These are phyloP conservation scores for Andrena marginata DNA, from an alignment of 2,888 invertebrate genomes.

Conservation along the genomic window DNA sequence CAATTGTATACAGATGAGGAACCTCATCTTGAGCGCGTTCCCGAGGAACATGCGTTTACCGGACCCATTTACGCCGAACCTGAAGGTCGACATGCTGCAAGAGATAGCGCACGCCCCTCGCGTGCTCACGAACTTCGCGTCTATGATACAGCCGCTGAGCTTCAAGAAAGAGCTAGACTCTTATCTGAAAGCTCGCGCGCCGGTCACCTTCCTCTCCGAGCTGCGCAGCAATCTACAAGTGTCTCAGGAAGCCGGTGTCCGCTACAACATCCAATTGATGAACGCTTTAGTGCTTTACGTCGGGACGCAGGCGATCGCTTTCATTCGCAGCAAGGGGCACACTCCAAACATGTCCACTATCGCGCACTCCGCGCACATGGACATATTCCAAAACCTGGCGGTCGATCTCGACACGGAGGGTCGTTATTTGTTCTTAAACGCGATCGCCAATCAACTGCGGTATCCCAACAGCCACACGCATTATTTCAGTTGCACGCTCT, in stretches of 20 bases:
- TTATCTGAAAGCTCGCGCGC: slow-evolving; percentile 96
- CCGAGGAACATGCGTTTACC: slow-evolving; percentile 99
- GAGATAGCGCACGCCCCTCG: slow-evolving; percentile 96
- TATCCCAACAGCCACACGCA: slow-evolving; percentile 99
- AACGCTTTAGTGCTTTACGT: slow-evolving; percentile 99
- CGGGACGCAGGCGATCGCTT: slow-evolving; percentile 97
- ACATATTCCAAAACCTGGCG: slow-evolving; percentile 99
- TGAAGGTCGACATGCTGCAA: slow-evolving; percentile 96
- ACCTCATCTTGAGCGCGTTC: slow-evolving; percentile 98
- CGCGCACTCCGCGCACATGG: slow-evolving; percentile 99
- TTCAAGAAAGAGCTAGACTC: slow-evolving; percentile 99
- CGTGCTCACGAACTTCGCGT: slow-evolving; percentile 94
- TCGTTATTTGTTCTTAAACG: slow-evolving; percentile 98
- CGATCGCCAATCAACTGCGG: slow-evolving; percentile 98
- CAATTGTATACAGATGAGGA: slow-evolving; percentile 99
- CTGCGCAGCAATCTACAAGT: slow-evolving; percentile 94
- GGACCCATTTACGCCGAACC: slow-evolving; percentile 99
- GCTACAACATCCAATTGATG: slow-evolving; percentile 98
- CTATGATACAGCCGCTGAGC: slow-evolving; percentile 93
- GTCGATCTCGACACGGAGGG: slow-evolving; percentile 99
- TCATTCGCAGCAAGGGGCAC: slow-evolving; percentile 95
- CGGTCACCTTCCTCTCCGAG: slow-evolving; percentile 98
- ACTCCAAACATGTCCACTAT: slow-evolving; percentile 99
- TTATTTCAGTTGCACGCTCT: slow-evolving; percentile 98
- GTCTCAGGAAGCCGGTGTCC: slow-evolving; percentile 94